Evolutionary conservation across 2,113 vertebrate genomes (phyloP), one percentile per base, ranked within the genome.

Genomic region (Hypomesus transpacificus): DNA sequence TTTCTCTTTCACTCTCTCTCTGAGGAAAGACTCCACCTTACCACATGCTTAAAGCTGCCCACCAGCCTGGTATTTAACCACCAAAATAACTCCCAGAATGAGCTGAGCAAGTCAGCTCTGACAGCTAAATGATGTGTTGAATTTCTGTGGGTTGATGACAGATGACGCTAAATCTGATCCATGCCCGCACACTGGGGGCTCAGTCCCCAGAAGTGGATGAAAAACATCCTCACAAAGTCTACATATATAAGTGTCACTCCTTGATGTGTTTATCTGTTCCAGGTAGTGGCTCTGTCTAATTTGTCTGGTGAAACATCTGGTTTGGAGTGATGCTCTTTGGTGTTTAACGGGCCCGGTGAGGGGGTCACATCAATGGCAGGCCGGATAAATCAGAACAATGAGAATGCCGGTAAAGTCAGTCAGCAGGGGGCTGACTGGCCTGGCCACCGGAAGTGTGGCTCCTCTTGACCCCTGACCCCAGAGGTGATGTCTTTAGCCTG

Each of bases 371-470:
- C 85, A 84, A 70, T 86, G 86, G 87, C 73, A 75, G 57, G 69
- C 80, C 86, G 84, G 86, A 89, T 85, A 87, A 88, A 90, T 88
- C 79, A 85, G 78, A 84, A 85, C 83, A 87, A 87, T 79, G 86
- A 86, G 79, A 71, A 73, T 79, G 80, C 86, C 82, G 85, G 85
- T 90, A 76, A 88, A 68, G 87, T 77, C 68, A 82, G 84, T 70
- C 84, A 77, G 85, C 78, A 76, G 86, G 84, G 86, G 79, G 71
- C 75, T 77, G 71, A 50, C 54, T 1, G 74, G n/a, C 63, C 53
- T 70, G 78, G 75, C 80, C 75, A 86, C 89, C 90, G 89, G 90
- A 91, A 92, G 87, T 85, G 82, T 86, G 84, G 76, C 87, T 89
- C 85, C 82, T 81, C 79, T 87, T 87, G 86, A 91, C 86, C 88